phyloP scores from a whole-genome alignment of 2,797 vertebrate species.

The Salmo trutta region DNA sequence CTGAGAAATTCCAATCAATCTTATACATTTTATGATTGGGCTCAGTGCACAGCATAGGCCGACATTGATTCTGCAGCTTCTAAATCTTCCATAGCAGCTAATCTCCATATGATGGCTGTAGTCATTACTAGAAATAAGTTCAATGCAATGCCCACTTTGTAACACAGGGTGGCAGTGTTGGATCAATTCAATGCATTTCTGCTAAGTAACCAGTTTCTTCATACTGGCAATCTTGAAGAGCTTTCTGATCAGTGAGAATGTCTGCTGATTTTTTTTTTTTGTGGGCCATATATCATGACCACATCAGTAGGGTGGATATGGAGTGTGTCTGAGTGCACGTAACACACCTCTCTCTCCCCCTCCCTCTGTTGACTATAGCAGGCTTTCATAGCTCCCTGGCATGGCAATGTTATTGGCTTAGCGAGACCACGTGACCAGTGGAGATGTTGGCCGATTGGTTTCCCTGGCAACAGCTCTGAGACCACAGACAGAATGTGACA shows the following conservation, averaged over 20 bases:
- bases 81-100: not conserved
- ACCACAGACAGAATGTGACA: constrained; percentile 14
- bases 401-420: constrained; percentile 20
- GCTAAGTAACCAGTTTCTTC: not conserved
- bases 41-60: too few relatives aligned
- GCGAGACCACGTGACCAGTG: constrained; percentile 5
- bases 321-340: constrained; percentile 6
- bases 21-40: not conserved
- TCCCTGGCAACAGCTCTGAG: constrained; percentile 17
- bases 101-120: constrained; percentile 33
- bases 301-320: not conserved
- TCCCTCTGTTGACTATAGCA: not conserved
- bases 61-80: too few relatives aligned
- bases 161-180: constrained; percentile 41
- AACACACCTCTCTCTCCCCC: not conserved
- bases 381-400: constrained; percentile 21
- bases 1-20: not conserved
- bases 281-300: too few relatives aligned
- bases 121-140: not conserved
- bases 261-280: not conserved
- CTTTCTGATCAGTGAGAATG: not conserved
- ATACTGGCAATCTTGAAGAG: not conserved
- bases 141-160: not conserved
- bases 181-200: not conserved
- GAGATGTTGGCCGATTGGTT: constrained; percentile 16